These are phyloP conservation scores for Cranoglanis bouderius DNA, from an alignment of 2,113 vertebrate genomes.

Conservation along the genomic window DNA sequence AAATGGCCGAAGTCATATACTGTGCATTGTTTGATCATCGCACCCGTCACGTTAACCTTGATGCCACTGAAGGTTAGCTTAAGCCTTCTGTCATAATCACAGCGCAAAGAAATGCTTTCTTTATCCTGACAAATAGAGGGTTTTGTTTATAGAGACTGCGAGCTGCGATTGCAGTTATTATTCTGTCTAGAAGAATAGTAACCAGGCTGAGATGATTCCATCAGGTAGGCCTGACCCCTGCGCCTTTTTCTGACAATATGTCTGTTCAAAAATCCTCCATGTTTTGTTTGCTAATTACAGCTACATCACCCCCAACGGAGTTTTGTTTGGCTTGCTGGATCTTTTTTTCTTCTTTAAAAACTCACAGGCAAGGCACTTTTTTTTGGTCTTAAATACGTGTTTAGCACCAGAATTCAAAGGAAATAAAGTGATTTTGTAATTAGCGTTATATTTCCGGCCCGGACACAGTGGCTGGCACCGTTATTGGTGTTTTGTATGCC, in stretches of 20 bases:
- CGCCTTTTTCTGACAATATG: background rate
- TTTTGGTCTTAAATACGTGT: slow-evolving; percentile 38
- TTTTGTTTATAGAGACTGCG: slow-evolving; percentile 43
- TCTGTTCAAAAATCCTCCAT: slow-evolving; percentile 15
- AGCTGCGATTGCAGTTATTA: slow-evolving; percentile 38
- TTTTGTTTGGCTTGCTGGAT: background rate
- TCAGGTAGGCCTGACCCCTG: slow-evolving; percentile 21
- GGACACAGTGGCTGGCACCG: slow-evolving; percentile 36
- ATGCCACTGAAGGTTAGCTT: slow-evolving; percentile 28
- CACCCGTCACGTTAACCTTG: slow-evolving; percentile 30
- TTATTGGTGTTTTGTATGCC: slow-evolving; percentile 54
- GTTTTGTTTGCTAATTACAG: slow-evolving; percentile 45
- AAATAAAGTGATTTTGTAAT: slow-evolving; percentile 47
- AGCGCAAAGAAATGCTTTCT: slow-evolving; percentile 44
- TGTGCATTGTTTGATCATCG: slow-evolving; percentile 13
- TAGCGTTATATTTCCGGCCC: slow-evolving; percentile 42
- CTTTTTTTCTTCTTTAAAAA: slow-evolving; percentile 12
- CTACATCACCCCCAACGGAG: slow-evolving; percentile 11
- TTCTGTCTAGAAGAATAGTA: slow-evolving; percentile 39
- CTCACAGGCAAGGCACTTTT: background rate
- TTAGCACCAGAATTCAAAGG: slow-evolving; percentile 9
- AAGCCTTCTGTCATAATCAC: slow-evolving; percentile 42
- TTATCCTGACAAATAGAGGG: slow-evolving; percentile 40
- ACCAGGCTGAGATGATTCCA: slow-evolving; percentile 5
- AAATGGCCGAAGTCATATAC: slow-evolving; percentile 8